Evolutionary conservation across 2,888 invertebrate genomes (phyloP).

Genomic region (Calephelis perditalis): DNA sequence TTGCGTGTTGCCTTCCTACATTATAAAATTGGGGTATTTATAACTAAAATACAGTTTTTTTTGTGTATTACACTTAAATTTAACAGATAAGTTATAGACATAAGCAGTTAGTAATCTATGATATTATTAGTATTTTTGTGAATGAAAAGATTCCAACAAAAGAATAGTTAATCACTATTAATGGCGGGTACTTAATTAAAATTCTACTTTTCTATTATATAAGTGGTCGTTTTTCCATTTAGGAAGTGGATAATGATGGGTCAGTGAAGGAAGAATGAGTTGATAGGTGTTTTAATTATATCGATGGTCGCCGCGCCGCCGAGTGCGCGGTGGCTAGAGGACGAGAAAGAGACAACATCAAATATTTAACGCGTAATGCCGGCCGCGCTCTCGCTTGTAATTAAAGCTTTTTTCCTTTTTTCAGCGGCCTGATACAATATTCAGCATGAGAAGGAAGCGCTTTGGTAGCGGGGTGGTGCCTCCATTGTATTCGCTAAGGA

Average conservation of each 20-base stretch:
- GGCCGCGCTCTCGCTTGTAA: conserved; percentile 75
- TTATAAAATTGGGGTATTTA: too few species aligned
- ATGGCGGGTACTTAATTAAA: conserved; percentile 20
- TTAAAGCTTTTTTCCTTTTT: conserved; percentile 78
- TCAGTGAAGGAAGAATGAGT: conserved; percentile 70
- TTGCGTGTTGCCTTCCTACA: too few species aligned
- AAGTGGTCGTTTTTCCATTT: conserved; percentile 26
- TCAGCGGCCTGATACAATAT: conserved; percentile 78
- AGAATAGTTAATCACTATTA: conserved; percentile 21
- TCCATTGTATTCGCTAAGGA: conserved; percentile 81
- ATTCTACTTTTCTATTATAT: conserved; percentile 19
- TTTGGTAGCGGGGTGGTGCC: conserved; percentile 77
- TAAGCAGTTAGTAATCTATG: too few species aligned
- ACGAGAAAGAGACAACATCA: conserved; percentile 73
- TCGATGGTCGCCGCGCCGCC: conserved; percentile 33
- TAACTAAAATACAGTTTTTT: too few species aligned
- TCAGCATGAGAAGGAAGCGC: conserved; percentile 78
- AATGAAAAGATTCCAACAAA: background rate
- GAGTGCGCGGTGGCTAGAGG: conserved; percentile 40
- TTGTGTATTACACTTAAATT: too few species aligned
- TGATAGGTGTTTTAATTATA: conserved; percentile 74
- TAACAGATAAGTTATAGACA: background rate
- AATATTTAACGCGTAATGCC: conserved; percentile 75
- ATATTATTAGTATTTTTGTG: background rate
- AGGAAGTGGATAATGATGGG: conserved; percentile 59